These are phyloP conservation scores for Varanus komodoensis DNA, from an alignment of 2,113 vertebrate genomes.

Conservation along the genomic window DNA sequence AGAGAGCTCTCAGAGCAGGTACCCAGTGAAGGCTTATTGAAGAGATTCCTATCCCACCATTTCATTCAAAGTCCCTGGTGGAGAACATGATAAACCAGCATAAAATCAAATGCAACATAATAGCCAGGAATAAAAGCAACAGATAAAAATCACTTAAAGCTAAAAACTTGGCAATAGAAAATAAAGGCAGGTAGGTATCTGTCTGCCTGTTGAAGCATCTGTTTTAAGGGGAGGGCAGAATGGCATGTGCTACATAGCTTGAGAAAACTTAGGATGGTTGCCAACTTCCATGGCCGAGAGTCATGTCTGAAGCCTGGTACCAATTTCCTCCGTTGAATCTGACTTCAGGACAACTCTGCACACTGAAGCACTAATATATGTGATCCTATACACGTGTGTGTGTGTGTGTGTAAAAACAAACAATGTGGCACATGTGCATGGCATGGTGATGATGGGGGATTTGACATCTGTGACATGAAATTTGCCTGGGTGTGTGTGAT, in stretches of 20 bases:
- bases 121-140: background rate
- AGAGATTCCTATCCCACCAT: background rate
- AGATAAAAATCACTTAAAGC: background rate
- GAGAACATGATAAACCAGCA: background rate
- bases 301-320: background rate
- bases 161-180: background rate
- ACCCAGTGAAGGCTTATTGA: background rate
- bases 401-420: background rate
- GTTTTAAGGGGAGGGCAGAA: background rate
- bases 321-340: background rate
- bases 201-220: background rate
- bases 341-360: background rate
- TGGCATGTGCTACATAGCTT: background rate
- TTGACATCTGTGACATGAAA: constrained; percentile 20
- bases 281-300: constrained; percentile 12
- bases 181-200: background rate
- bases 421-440: background rate
- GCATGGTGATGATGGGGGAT: background rate
- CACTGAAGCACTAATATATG: background rate
- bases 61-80: background rate
- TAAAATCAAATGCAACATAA: background rate
- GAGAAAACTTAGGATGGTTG: constrained; percentile 24
- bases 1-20: background rate
- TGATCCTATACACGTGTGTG: background rate
- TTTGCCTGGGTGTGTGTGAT: background rate